Evolutionary conservation across 2,888 invertebrate species (phyloP).

Genomic region (Cheilosia impressa): DNA sequence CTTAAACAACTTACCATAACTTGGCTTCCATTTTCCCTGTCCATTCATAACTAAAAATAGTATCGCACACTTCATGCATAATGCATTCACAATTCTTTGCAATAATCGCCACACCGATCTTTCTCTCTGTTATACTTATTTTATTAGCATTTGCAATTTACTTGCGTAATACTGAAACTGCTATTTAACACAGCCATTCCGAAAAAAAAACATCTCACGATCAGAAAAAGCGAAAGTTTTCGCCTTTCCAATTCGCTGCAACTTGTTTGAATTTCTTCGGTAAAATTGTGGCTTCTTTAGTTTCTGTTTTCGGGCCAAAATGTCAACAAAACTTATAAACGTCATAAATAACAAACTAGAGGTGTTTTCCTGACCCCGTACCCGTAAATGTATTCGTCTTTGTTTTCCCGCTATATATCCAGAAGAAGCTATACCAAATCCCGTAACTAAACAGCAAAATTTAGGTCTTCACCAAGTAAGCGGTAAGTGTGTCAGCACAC

Average conservation of each 20-base stretch:
- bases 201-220: background rate
- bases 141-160: slow-evolving; percentile 38
- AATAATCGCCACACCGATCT: no score
- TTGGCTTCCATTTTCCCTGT: no score
- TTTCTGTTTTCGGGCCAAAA: slow-evolving; percentile 11
- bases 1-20: no score
- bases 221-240: slow-evolving; percentile 46
- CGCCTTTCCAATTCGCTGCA: slow-evolving; percentile 38
- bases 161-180: slow-evolving; percentile 37
- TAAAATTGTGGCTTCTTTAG: background rate
- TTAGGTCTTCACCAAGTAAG: slow-evolving; percentile 30
- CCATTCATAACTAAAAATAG: no score
- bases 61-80: no score
- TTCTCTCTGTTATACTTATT: slow-evolving; percentile 17
- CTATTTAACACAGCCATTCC: slow-evolving; percentile 12
- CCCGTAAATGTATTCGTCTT: background rate
- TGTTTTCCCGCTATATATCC: background rate
- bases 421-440: slow-evolving; percentile 6
- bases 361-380: background rate
- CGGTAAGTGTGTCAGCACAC: slow-evolving; percentile 59
- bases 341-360: slow-evolving; percentile 5
- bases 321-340: background rate
- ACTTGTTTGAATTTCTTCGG: slow-evolving; percentile 2
- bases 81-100: no score
- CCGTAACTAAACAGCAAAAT: slow-evolving; percentile 26